A percentile compares a stretch with the other conserved stretches of the same genome.
These are phyloP conservation scores for Istiophorus platypterus DNA, from an alignment of 2,113 vertebrate genomes.

Conservation along the genomic window DNA sequence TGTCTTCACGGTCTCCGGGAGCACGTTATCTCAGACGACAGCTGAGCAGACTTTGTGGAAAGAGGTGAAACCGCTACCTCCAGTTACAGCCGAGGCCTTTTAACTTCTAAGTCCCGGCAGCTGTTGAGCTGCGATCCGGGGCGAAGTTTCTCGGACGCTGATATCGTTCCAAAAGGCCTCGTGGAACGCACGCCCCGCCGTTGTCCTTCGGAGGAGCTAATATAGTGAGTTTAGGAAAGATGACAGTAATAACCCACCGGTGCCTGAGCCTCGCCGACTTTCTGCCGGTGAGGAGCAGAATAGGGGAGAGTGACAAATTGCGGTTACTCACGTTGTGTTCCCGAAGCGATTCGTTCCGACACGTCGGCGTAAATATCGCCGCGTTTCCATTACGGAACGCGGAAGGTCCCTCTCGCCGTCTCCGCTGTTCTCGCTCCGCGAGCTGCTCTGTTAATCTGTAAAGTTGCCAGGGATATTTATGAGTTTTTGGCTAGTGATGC, in stretches of 20 bases:
- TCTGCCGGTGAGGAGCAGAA: not conserved
- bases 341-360: constrained; percentile 9
- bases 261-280: constrained; percentile 20
- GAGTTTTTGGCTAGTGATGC: constrained; percentile 58
- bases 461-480: constrained; percentile 63
- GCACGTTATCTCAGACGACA: constrained; percentile 65
- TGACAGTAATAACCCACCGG: constrained; percentile 62
- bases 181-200: constrained; percentile 52
- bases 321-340: constrained; percentile 7
- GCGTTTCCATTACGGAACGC: constrained; percentile 49
- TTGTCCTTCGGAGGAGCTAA: constrained; percentile 49
- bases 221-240: constrained; percentile 39
- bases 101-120: constrained; percentile 37
- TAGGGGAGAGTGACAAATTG: constrained; percentile 32
- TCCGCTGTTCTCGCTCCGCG: constrained; percentile 18
- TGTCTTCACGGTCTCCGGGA: constrained; percentile 52
- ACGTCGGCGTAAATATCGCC: constrained; percentile 17
- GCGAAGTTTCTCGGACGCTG: constrained; percentile 60
- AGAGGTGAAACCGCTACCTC: constrained; percentile 31
- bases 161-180: constrained; percentile 48
- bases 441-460: constrained; percentile 47
- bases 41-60: constrained; percentile 56
- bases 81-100: constrained; percentile 31
- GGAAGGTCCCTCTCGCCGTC: constrained; percentile 12
- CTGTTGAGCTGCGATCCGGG: constrained; percentile 34